phyloP scores from a whole-genome alignment of 2,888 invertebrate species.

The Spodoptera picta region DNA sequence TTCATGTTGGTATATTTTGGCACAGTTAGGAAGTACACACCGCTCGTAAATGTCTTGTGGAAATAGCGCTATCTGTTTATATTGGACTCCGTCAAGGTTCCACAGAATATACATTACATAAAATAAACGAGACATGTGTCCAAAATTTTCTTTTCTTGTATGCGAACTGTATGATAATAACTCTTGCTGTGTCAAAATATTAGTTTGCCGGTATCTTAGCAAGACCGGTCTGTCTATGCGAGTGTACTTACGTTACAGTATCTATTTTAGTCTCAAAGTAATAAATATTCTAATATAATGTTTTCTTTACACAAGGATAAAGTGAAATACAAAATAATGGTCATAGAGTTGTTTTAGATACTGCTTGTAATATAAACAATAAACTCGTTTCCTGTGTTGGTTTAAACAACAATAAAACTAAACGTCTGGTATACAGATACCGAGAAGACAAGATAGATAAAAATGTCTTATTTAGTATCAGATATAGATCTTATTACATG shows the following conservation, averaged over 20 bases:
- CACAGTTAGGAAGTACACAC: constrained; percentile 18
- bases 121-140: constrained; percentile 19
- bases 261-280: no score
- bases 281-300: no score
- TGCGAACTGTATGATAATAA: background rate
- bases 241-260: no score
- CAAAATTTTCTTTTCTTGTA: constrained; percentile 2
- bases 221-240: no score
- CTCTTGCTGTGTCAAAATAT: background rate
- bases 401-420: constrained; percentile 6
- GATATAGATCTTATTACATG: no score
- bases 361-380: background rate
- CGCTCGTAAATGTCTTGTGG: constrained; percentile 61
- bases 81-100: constrained; percentile 66
- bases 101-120: constrained; percentile 41
- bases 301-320: no score
- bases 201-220: no score
- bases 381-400: constrained; percentile 12
- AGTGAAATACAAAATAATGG: no score
- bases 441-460: background rate
- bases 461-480: background rate
- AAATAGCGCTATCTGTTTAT: constrained; percentile 65
- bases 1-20: constrained; percentile 35
- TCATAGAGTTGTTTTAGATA: background rate
- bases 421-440: constrained; percentile 7